Evolutionary conservation across 2,888 invertebrate genomes (phyloP).

Genomic region (Ichneumon xanthorius): DNA sequence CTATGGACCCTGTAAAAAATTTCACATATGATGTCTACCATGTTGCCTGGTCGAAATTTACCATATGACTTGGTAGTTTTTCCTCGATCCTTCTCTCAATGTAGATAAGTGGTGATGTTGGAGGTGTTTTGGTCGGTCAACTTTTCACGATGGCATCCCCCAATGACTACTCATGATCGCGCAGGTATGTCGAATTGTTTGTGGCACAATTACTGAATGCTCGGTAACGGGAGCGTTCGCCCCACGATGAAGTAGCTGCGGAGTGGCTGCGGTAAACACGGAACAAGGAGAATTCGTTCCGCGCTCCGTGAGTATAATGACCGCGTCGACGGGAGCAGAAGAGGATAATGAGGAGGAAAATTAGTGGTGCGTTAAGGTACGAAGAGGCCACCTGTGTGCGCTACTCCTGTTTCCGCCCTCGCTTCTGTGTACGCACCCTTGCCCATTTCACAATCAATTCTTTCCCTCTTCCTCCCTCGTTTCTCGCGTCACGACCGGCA

Average conservation of each 20-base stretch:
- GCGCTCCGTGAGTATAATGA: conserved; percentile 61
- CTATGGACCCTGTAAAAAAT: too few species aligned
- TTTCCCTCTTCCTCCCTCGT: conserved; percentile 24
- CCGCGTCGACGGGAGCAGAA: conserved; percentile 68
- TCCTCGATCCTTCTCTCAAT: too few species aligned
- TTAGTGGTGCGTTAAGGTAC: conserved; percentile 82
- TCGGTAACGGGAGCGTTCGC: too few species aligned
- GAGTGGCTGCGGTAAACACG: conserved; percentile 74
- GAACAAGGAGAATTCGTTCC: conserved; percentile 67
- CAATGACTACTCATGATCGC: too few species aligned
- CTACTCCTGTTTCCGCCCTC: conserved; percentile 37
- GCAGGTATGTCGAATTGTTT: too few species aligned
- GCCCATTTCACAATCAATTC: background rate
- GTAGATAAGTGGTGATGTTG: too few species aligned
- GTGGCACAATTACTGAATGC: too few species aligned
- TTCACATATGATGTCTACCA: too few species aligned
- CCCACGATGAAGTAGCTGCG: conserved; percentile 49
- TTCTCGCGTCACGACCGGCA: conserved; percentile 51
- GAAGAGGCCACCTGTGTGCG: conserved; percentile 79
- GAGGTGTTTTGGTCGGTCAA: too few species aligned
- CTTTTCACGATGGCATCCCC: too few species aligned
- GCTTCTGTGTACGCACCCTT: conserved; percentile 13
- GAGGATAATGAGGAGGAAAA: conserved; percentile 80
- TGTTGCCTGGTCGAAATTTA: too few species aligned
- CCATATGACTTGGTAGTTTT: too few species aligned